Evolutionary conservation across 2,888 invertebrate species (phyloP), one percentile per base, ranked within the genome.

Genomic region (Cryptosula pallasiana): DNA sequence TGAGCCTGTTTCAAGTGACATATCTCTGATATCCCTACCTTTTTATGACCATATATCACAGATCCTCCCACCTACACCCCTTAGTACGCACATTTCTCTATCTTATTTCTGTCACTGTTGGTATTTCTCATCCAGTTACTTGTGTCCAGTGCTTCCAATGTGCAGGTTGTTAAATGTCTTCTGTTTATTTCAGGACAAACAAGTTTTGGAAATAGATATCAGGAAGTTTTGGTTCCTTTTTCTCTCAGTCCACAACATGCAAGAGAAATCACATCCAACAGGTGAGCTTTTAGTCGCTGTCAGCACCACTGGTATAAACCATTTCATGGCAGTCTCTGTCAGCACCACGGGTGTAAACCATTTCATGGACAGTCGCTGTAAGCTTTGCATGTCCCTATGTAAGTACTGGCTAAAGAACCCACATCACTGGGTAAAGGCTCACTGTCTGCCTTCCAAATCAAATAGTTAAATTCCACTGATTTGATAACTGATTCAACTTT

Each of bases 221-320:
- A 63, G 27, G 63, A 63, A 63, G 63, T 32, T 2, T 13, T 63
- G 32, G 32, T 63, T 13, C 20, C 27, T 16, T 63, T 63, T 32
- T 63, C 63, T 29, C 63, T 63, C 63, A 63, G 63, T 63, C 63
- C 63, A 13, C 63, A 63, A 34, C 63, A 63, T 63, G 63, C 63
- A 3, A 63, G 32, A 32, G 63, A 63, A 27, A 32, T 63, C 2
- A 63, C 63, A 13, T 29, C 5, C 5, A 63, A 63, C 32, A 63
- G 63, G 63, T 63, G 27, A 9, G 63, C 32, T 32, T 16, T 45
- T 20, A n/a, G n/a, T n/a, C n/a, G n/a, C n/a, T n/a, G n/a, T n/a
- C n/a, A n/a, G n/a, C n/a, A n/a, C n/a, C n/a, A n/a, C n/a, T n/a
- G n/a, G n/a, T n/a, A n/a, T n/a, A n/a, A n/a, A n/a, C n/a, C n/a